Percentiles rank a stretch among this genome's conserved stretches.
phyloP scores from a whole-genome alignment of 2,797 vertebrate genomes.

The Okamejei kenojei region DNA sequence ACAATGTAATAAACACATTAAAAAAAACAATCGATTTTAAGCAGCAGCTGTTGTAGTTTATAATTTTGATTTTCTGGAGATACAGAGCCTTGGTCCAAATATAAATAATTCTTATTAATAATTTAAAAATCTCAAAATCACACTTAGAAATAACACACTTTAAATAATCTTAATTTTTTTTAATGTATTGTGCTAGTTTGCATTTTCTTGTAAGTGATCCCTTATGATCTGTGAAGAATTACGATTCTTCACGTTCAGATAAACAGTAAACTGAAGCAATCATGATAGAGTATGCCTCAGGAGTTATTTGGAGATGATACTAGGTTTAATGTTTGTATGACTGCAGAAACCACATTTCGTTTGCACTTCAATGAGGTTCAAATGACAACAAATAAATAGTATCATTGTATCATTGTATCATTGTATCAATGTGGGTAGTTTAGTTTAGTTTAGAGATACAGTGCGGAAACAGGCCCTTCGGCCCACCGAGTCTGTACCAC shows the following conservation, averaged over 20 bases:
- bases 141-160: neutral
- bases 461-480: no score
- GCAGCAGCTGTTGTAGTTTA: neutral
- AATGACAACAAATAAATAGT: no score
- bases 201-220: neutral
- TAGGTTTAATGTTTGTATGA: no score
- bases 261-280: neutral
- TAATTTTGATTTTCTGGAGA: neutral
- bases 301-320: no score
- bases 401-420: no score
- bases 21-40: neutral
- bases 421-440: no score
- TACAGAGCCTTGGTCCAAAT: neutral
- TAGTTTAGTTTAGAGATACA: no score
- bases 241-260: neutral
- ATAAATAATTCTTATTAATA: neutral
- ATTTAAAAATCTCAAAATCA: conserved; percentile 3
- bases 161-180: neutral
- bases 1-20: neutral
- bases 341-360: no score
- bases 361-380: no score
- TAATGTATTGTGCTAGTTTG: neutral
- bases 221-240: neutral
- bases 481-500: no score
- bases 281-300: no score